Percentiles rank a stretch among this genome's conserved stretches.
Evolutionary conservation across 2,113 vertebrate species (phyloP).

Genomic region (Apodemus sylvaticus): DNA sequence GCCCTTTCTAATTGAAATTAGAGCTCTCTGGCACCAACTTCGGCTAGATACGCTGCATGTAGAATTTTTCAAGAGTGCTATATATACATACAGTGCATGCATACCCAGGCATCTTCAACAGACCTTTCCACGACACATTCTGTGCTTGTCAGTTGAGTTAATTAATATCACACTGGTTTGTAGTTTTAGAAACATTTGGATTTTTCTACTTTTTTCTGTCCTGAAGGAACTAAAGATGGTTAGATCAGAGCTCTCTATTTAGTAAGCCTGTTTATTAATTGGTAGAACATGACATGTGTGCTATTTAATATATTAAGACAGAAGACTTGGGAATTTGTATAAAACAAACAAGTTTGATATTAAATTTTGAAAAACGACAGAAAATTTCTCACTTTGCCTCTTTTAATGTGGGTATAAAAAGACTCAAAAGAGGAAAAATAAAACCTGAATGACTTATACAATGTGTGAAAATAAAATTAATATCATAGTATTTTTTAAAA

Average conservation of each 20-base stretch:
- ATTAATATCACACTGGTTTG: constrained; percentile 65
- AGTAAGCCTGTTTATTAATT: constrained; percentile 63
- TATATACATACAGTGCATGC: constrained; percentile 1
- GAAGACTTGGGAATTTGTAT: constrained; percentile 65
- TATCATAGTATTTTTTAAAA: background rate
- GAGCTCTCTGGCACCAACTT: background rate
- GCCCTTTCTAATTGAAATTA: constrained; percentile 49
- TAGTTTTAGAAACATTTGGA: constrained; percentile 70
- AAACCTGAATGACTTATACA: constrained; percentile 50
- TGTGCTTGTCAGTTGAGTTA: constrained; percentile 56
- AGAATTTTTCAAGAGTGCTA: constrained; percentile 42
- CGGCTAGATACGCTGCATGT: background rate
- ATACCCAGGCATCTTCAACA: constrained; percentile 41
- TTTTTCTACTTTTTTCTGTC: constrained; percentile 55
- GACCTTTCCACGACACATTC: constrained; percentile 60
- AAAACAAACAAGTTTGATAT: constrained; percentile 63
- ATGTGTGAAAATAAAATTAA: constrained; percentile 31
- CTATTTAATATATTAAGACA: constrained; percentile 63
- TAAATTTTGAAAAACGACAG: constrained; percentile 58
- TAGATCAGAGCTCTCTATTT: constrained; percentile 47
- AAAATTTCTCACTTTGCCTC: constrained; percentile 61
- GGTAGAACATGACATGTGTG: constrained; percentile 61
- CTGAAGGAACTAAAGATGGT: constrained; percentile 11
- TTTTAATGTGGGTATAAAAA: constrained; percentile 46
- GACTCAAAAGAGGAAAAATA: constrained; percentile 47